These are phyloP conservation scores for Tribolium madens DNA, from an alignment of 1,140 invertebrate species.

Conservation along the genomic window DNA sequence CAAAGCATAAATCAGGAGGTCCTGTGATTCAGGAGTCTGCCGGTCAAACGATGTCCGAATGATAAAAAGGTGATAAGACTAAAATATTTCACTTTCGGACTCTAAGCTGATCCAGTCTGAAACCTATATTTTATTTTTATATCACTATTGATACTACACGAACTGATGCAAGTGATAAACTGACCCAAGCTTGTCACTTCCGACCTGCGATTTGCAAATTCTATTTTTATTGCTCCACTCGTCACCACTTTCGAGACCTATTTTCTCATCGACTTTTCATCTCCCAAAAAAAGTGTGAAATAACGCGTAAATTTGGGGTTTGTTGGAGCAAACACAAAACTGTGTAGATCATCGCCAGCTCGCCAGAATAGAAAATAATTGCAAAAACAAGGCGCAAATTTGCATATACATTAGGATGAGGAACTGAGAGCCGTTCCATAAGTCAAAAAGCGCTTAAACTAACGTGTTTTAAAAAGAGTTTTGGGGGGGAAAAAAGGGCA, in stretches of 20 bases:
- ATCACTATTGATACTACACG: constrained; percentile 15
- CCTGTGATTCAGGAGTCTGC: constrained; percentile 28
- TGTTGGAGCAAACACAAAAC: neutral
- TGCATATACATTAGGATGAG: constrained; percentile 22
- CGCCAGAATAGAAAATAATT: constrained; percentile 22
- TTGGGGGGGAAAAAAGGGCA: constrained; percentile 16
- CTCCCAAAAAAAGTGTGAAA: neutral
- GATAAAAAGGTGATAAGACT: constrained; percentile 51
- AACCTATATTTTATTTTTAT: constrained; percentile 40
- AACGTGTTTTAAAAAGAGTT: constrained; percentile 35
- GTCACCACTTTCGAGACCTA: too few relatives aligned
- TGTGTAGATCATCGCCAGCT: neutral
- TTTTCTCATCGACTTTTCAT: too few relatives aligned
- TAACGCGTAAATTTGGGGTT: neutral
- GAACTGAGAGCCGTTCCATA: constrained; percentile 3
- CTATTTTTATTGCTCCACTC: neutral
- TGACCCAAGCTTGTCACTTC: neutral
- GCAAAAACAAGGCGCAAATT: constrained; percentile 19
- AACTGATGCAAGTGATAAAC: constrained; percentile 6
- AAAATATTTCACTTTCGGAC: constrained; percentile 46
- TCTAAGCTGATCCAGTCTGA: constrained; percentile 34
- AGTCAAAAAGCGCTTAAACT: constrained; percentile 30
- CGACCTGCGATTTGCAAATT: neutral
- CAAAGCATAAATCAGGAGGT: constrained; percentile 47
- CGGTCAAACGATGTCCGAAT: constrained; percentile 52